Base-by-base conservation (phyloP, 2,888 invertebrate species). In the Cryptus viduatorius region DNA sequence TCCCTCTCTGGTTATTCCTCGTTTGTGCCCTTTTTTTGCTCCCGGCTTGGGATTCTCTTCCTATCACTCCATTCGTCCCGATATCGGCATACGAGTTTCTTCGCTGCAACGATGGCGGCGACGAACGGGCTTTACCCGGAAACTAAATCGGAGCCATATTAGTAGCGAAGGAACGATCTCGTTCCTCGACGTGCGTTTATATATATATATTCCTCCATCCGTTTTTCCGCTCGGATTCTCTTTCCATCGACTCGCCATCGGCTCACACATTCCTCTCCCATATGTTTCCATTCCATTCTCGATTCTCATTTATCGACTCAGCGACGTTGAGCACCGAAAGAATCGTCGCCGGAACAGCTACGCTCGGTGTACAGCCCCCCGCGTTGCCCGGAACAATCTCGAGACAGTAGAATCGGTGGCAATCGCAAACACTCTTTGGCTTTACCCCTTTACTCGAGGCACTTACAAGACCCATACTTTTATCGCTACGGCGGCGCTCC, bases 131-230 rank as follows among this genome's bases (percentile, higher is more conserved):
- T 84, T 84, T 79, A 78, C 84, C 84, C 75, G 82, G 84, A 84
- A 84, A 84, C 82, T 79, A 76, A 82, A 84, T 84, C 82, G 84
- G 71, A 75, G 71, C 84, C 84, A 46, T 82, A 82, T 84, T 71
- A 81, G 84, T 72, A 73, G 80, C 44, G 53, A 68, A 48, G 75
- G 24, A 82, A 69, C 75, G 73, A 79, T 75, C 79, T 79, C 76
- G 75, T 79, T 82, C 44, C 72, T 75, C 64, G 56, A 69, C 50
- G 64, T 14, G 29, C 24, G 19, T 65, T 48, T 10, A 44, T 19
- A 56, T 56, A 31, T 61, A 44, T 53, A 14, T 29, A 42, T 79
- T 48, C 19, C 29, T 75, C 24, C 48, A 69, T 82, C 71, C 46
- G 72, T 82, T 76, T 64, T 29, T 77, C 56, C 72, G 50, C 69